A percentile compares a stretch with the other conserved stretches of the same genome.
phyloP scores from a whole-genome alignment of 53 echinoderm and acorn worm species.

The Pentamera pediparva region DNA sequence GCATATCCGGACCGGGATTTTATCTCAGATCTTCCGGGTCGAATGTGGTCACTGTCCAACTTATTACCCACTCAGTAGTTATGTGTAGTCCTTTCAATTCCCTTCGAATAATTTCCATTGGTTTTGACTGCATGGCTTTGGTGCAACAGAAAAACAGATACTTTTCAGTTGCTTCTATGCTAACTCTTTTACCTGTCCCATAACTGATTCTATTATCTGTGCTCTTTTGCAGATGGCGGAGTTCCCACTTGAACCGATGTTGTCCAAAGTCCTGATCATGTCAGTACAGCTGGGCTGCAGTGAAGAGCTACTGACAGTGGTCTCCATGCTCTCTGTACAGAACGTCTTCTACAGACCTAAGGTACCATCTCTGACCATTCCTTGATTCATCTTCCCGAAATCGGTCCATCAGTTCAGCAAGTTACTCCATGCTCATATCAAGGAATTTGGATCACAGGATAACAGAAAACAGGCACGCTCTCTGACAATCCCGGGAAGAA shows the following conservation, averaged over 20 bases:
- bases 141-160: background rate
- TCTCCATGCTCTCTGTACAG: constrained; percentile 98
- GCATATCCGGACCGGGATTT: no score
- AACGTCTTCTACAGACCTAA: constrained; percentile 99
- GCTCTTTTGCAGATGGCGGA: constrained; percentile 78
- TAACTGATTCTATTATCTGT: background rate
- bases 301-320: constrained; percentile 92
- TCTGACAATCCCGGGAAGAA: no score
- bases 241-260: constrained; percentile 97
- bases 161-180: background rate
- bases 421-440: background rate
- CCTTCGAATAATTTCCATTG: no score
- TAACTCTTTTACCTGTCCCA: background rate
- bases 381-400: no score
- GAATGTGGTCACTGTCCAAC: no score
- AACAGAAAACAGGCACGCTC: no score
- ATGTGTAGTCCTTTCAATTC: no score
- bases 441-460: no score
- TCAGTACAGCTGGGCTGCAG: constrained; percentile 94
- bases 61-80: no score
- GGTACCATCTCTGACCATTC: constrained; percentile 45
- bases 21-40: no score
- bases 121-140: no score
- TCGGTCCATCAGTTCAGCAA: background rate
- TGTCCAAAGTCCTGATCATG: constrained; percentile 98